These are phyloP conservation scores for Gastrophryne carolinensis DNA, from an alignment of 2,797 vertebrate genomes.

Conservation along the genomic window DNA sequence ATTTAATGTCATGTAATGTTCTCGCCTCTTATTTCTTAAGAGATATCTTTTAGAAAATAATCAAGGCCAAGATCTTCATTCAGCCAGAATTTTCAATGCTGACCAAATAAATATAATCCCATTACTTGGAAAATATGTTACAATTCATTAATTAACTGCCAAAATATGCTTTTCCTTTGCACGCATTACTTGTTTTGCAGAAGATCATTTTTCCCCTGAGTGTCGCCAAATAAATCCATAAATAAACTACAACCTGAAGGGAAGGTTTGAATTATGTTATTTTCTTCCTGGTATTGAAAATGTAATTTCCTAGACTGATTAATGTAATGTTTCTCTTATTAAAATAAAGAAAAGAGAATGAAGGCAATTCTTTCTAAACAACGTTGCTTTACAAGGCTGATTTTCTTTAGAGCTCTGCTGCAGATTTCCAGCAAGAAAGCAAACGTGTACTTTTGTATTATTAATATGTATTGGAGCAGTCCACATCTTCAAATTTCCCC, in stretches of 20 bases:
- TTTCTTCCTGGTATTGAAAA: neutral
- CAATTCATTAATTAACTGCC: neutral
- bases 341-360: neutral
- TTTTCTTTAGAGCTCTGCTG: too few relatives aligned
- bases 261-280: neutral
- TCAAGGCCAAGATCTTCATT: too few relatives aligned
- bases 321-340: neutral
- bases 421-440: neutral
- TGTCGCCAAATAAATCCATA: neutral
- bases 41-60: too few relatives aligned
- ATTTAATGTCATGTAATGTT: too few relatives aligned
- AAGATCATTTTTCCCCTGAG: neutral
- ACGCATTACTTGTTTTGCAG: neutral
- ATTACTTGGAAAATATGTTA: neutral
- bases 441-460: too few relatives aligned
- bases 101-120: neutral
- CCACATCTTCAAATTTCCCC: too few relatives aligned
- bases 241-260: neutral
- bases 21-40: too few relatives aligned
- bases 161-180: neutral
- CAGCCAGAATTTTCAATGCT: neutral
- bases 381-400: neutral
- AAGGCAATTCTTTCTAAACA: neutral
- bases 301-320: neutral
- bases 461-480: too few relatives aligned